A percentile compares a stretch with the other conserved stretches of the same genome.
Conservation (phyloP, 1,140 invertebrate species). For the Drosophila virilis region DNA sequence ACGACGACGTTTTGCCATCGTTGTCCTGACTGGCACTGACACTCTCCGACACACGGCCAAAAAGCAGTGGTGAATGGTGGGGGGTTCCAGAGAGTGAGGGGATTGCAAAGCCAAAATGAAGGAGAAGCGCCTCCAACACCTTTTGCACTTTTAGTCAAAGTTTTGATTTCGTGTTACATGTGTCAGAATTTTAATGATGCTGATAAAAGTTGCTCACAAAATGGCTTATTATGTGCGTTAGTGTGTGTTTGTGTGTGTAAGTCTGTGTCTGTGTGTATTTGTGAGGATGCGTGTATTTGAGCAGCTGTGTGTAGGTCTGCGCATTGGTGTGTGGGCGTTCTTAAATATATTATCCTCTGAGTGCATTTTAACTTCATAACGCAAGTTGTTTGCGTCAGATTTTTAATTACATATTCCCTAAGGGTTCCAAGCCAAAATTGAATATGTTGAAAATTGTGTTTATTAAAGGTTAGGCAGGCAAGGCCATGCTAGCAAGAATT, state of each 20-base stretch:
- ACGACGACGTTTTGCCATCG: slow-evolving; percentile 44
- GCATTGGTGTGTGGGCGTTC: slow-evolving; percentile 20
- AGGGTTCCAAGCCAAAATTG: slow-evolving; percentile 36
- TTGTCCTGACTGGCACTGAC: slow-evolving; percentile 26
- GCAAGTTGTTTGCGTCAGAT: slow-evolving; percentile 45
- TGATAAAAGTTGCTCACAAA: slow-evolving; percentile 76
- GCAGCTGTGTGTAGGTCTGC: slow-evolving; percentile 22
- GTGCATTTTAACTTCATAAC: slow-evolving; percentile 43
- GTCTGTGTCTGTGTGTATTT: background rate
- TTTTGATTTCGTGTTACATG: slow-evolving; percentile 83
- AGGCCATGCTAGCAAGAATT: no score
- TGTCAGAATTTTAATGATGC: slow-evolving; percentile 83
- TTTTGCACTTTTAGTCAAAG: slow-evolving; percentile 82
- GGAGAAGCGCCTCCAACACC: slow-evolving; percentile 54
- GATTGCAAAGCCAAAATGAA: background rate
- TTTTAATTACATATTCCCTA: slow-evolving; percentile 58
- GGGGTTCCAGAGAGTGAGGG: background rate
- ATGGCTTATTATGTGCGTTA: slow-evolving; percentile 76
- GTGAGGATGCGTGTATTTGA: background rate
- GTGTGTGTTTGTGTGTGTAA: slow-evolving; percentile 25
- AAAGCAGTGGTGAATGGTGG: background rate
- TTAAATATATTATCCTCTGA: slow-evolving; percentile 71
- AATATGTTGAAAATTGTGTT: slow-evolving; percentile 12
- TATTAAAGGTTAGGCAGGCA: background rate
- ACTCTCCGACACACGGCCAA: slow-evolving; percentile 12